Conservation (phyloP, 2,113 vertebrate genomes). For the Orycteropus afer region DNA sequence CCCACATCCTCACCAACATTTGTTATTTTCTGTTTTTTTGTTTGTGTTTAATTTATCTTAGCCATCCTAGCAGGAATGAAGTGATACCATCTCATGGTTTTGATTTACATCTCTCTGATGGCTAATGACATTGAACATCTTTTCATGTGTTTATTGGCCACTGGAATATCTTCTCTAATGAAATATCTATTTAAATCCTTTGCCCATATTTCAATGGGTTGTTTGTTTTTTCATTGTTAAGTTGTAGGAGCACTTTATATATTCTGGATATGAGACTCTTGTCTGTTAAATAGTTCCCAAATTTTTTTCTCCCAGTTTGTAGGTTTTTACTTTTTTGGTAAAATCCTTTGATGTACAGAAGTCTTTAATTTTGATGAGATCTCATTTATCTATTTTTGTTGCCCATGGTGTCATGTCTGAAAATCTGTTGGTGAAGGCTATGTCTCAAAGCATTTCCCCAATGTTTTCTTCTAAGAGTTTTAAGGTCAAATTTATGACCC, state of each 20-base stretch:
- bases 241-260: background rate
- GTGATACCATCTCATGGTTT: too few species aligned
- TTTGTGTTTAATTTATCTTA: background rate
- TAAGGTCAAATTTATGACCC: too few species aligned
- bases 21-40: background rate
- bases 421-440: background rate
- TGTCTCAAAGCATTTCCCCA: background rate
- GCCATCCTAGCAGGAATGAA: background rate
- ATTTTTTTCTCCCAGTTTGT: background rate
- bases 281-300: too few species aligned
- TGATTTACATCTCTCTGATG: background rate
- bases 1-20: background rate
- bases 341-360: background rate
- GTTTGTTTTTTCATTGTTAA: background rate
- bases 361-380: background rate
- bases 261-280: too few species aligned
- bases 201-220: background rate
- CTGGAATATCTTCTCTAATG: background rate
- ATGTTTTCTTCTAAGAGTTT: background rate
- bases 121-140: background rate
- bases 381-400: background rate
- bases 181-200: background rate
- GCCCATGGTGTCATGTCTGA: background rate
- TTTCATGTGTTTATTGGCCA: background rate
- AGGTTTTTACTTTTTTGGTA: background rate